phyloP scores from a whole-genome alignment of 2,113 vertebrate genomes.

The Brachionichthys hirsutus region DNA sequence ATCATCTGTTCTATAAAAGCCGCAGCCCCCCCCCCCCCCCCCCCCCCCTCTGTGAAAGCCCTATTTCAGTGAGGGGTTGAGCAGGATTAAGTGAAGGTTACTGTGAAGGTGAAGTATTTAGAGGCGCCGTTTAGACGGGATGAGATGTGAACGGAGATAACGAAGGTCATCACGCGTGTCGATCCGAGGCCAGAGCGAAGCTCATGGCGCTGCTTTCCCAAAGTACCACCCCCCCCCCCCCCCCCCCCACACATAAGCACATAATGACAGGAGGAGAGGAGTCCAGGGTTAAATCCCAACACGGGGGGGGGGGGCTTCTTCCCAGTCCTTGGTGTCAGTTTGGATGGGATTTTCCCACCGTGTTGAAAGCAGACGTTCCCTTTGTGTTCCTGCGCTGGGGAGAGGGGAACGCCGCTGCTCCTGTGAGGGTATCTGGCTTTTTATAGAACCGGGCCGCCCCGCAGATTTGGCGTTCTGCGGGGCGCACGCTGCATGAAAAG shows the following conservation, averaged over 20 bases:
- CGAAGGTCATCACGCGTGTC: slow-evolving; percentile 2
- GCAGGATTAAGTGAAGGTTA: slow-evolving; percentile 9
- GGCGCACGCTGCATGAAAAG: too few relatives aligned
- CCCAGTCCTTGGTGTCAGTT: slow-evolving; percentile 14
- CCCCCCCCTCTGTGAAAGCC: neutral
- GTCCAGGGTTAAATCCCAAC: slow-evolving; percentile 18
- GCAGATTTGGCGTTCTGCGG: too few relatives aligned
- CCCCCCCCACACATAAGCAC: slow-evolving; percentile 36
- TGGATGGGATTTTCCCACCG: slow-evolving; percentile 50
- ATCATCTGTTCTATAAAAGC: neutral
- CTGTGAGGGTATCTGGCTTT: slow-evolving; percentile 58
- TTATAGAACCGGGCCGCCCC: too few relatives aligned
- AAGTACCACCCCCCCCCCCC: slow-evolving; percentile 6
- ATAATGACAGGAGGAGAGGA: slow-evolving; percentile 64
- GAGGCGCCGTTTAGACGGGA: neutral
- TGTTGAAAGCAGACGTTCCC: slow-evolving; percentile 24
- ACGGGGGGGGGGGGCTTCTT: slow-evolving; percentile 13
- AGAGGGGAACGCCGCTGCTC: slow-evolving; percentile 31
- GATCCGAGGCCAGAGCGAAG: slow-evolving; percentile 10
- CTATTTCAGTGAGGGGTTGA: slow-evolving; percentile 22
- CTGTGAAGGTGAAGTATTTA: slow-evolving; percentile 24
- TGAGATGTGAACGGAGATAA: slow-evolving; percentile 2
- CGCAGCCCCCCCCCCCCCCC: neutral
- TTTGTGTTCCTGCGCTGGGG: slow-evolving; percentile 43
- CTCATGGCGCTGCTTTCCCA: slow-evolving; percentile 25